phyloP scores from a whole-genome alignment of 2,113 vertebrate species.

The Cinclus mexicanus region DNA sequence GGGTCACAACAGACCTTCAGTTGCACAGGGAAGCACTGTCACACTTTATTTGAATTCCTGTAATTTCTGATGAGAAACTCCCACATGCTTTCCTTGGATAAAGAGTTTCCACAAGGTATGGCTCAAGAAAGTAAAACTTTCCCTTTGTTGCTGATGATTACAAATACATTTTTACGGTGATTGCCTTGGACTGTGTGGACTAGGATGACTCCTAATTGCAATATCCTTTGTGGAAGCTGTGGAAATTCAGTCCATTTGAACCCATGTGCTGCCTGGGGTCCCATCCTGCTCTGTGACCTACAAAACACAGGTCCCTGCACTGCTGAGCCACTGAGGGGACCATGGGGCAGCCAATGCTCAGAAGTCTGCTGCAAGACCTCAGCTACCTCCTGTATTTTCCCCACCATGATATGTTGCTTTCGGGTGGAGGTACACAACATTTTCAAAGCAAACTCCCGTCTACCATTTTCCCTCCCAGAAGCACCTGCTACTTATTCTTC shows the following conservation, averaged over 20 bases:
- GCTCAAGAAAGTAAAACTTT: not conserved
- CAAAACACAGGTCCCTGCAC: not conserved
- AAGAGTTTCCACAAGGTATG: not conserved
- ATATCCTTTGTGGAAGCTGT: not conserved
- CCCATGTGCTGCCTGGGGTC: not conserved
- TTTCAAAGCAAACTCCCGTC: not conserved
- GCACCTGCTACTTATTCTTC: not conserved
- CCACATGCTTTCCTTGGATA: not conserved
- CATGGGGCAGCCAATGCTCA: rapidly evolving
- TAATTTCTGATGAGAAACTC: not conserved
- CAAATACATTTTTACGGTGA: not conserved
- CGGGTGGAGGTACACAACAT: not conserved
- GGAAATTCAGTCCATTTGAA: not conserved
- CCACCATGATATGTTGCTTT: not conserved
- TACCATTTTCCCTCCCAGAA: not conserved
- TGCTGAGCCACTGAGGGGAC: not conserved
- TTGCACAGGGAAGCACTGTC: not conserved
- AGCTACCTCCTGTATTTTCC: not conserved
- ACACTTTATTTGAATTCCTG: not conserved
- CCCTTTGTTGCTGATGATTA: not conserved
- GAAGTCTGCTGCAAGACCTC: not conserved
- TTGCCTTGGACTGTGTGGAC: not conserved
- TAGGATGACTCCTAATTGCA: not conserved
- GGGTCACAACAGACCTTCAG: not conserved
- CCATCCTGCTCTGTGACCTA: not conserved